A percentile compares a stretch with the other conserved stretches of the same genome.
These are phyloP conservation scores for Podocnemis expansa DNA, from an alignment of 2,113 vertebrate species.

Conservation along the genomic window DNA sequence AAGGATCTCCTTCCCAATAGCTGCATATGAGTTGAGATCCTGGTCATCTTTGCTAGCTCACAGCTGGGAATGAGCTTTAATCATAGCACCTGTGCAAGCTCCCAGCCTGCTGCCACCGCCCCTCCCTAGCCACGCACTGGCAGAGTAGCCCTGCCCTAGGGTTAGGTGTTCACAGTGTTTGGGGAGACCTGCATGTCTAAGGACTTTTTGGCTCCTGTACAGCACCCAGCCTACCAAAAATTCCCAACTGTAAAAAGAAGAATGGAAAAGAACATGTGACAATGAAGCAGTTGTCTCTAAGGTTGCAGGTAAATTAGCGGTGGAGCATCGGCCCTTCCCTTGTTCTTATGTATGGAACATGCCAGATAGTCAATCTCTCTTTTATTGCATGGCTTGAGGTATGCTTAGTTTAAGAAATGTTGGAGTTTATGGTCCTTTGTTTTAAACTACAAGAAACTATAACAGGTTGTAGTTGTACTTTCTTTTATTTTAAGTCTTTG, in stretches of 20 bases:
- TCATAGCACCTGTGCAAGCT: background rate
- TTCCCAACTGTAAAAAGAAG: background rate
- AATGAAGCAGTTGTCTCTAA: background rate
- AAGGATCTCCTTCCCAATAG: background rate
- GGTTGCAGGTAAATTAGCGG: background rate
- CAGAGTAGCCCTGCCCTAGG: background rate
- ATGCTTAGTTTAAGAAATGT: background rate
- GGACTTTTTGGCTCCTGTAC: background rate
- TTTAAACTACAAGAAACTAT: background rate
- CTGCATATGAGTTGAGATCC: background rate
- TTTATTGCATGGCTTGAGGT: background rate
- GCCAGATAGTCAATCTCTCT: background rate
- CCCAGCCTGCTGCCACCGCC: background rate
- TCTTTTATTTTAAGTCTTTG: background rate
- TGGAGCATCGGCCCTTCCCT: background rate
- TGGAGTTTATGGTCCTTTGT: background rate
- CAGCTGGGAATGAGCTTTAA: background rate
- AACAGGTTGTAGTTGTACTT: background rate
- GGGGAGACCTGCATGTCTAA: background rate
- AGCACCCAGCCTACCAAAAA: background rate
- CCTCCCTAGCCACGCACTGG: too few species aligned
- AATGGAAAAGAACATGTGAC: background rate
- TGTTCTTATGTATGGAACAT: background rate
- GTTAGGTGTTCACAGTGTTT: background rate
- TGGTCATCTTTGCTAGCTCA: background rate